Conservation (phyloP, 2,888 invertebrate species). For the Melinaea marsaeus region DNA sequence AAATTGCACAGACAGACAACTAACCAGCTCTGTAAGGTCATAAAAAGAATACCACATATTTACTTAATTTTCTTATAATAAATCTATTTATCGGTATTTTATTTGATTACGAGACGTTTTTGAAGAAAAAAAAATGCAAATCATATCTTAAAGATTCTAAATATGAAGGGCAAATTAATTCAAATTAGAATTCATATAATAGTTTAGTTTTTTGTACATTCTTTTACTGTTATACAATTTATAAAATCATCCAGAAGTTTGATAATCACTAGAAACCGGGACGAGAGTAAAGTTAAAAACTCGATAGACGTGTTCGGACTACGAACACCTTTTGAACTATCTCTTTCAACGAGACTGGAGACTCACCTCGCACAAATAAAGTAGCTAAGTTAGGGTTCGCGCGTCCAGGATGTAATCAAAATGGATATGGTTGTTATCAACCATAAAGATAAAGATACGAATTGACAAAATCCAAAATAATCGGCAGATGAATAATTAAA, state of each 20-base stretch:
- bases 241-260: slow-evolving; percentile 31
- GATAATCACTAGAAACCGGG: slow-evolving; percentile 41
- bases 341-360: slow-evolving; percentile 66
- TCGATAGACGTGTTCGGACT: slow-evolving; percentile 51
- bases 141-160: no score
- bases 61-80: background rate
- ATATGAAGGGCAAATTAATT: no score
- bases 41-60: background rate
- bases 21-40: background rate
- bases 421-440: slow-evolving; percentile 41
- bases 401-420: slow-evolving; percentile 16
- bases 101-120: no score
- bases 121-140: no score
- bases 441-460: background rate
- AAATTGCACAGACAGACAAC: slow-evolving; percentile 44
- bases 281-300: slow-evolving; percentile 54
- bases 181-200: no score
- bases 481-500: no score
- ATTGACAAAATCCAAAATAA: no score
- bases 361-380: slow-evolving; percentile 67
- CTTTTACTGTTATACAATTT: background rate
- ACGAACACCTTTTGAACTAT: slow-evolving; percentile 55
- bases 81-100: background rate
- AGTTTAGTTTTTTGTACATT: no score
- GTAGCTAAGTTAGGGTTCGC: slow-evolving; percentile 49